Percentiles rank a stretch among this genome's conserved stretches.
Evolutionary conservation across 2,113 vertebrate species (phyloP).

Genomic region (Prolemur simus): DNA sequence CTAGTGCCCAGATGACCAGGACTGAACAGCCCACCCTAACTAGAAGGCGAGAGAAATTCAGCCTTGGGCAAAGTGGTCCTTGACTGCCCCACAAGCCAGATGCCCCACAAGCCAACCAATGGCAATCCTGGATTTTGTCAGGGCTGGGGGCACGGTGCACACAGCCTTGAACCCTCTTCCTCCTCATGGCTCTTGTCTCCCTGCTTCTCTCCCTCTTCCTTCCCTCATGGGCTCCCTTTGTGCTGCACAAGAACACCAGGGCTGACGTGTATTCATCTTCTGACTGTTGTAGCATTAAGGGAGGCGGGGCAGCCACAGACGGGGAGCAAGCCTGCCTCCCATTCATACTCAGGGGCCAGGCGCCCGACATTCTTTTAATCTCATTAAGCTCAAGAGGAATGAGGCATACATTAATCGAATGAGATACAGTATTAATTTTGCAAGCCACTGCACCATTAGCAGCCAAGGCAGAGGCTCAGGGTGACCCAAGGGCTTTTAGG

Average conservation of each 20-base stretch:
- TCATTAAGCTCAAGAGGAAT: constrained; percentile 15
- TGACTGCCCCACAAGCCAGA: background rate
- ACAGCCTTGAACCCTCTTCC: background rate
- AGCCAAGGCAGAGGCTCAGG: background rate
- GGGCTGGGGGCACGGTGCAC: rapidly evolving
- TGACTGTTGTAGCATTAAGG: background rate
- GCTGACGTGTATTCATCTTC: background rate
- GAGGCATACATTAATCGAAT: constrained; percentile 57
- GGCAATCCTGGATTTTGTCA: background rate
- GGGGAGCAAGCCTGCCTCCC: background rate
- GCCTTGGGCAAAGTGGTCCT: background rate
- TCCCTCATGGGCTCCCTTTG: too few relatives aligned
- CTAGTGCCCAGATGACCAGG: background rate
- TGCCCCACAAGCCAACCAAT: background rate
- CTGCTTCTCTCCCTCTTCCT: background rate
- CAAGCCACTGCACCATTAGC: constrained; percentile 15
- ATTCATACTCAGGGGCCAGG: constrained; percentile 42
- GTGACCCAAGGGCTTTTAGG: background rate
- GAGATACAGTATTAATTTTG: constrained; percentile 42
- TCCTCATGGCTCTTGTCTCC: background rate
- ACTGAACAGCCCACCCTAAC: background rate
- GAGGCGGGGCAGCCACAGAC: background rate
- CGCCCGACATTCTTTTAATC: constrained; percentile 16
- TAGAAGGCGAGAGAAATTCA: background rate
- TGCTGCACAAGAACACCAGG: background rate